A percentile compares a stretch with the other conserved stretches of the same genome.
Evolutionary conservation across 1,140 invertebrate species (phyloP).

Genomic region (Apis mellifera): Amel_HAv3.1 CM009936.2:13719001-13719500

Average conservation of each 20-base stretch:
- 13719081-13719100: conserved; percentile 14
- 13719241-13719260: conserved; percentile 73
- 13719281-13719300: conserved; percentile 32
- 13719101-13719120: conserved; percentile 35
- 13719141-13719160: conserved; percentile 60
- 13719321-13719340: conserved; percentile 56
- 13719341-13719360: conserved; percentile 49
- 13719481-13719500: no score
- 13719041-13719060: background rate
- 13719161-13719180: conserved; percentile 35
- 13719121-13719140: conserved; percentile 50
- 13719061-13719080: conserved; percentile 31
- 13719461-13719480: no score
- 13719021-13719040: no score
- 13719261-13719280: conserved; percentile 76
- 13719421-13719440: background rate
- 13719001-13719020: no score
- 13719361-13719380: conserved; percentile 48
- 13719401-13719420: background rate
- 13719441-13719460: no score
- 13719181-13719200: conserved; percentile 62
- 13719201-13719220: conserved; percentile 74
- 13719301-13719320: background rate
- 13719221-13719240: conserved; percentile 71
- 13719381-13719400: conserved; percentile 17